These are phyloP conservation scores for Tetraneura akinire DNA, from an alignment of 1,140 invertebrate genomes.

Conservation along the genomic window DNA sequence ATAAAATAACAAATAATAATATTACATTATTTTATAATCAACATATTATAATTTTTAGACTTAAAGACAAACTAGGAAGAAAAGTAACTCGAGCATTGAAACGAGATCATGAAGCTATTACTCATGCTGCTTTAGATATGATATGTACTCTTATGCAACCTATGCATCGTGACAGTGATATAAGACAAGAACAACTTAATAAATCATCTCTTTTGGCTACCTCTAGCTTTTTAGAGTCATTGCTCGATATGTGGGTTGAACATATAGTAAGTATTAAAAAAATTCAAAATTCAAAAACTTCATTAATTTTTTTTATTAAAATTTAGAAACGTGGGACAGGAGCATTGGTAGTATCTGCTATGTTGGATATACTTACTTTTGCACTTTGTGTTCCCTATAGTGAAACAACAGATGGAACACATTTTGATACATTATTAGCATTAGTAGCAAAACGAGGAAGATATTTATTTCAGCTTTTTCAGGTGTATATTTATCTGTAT, in stretches of 20 bases:
- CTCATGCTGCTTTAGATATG: conserved; percentile 95
- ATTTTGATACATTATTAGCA: conserved; percentile 93
- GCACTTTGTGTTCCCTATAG: conserved; percentile 97
- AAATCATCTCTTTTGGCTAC: conserved; percentile 94
- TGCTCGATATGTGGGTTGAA: conserved; percentile 92
- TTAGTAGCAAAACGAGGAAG: conserved; percentile 90
- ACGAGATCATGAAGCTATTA: conserved; percentile 83
- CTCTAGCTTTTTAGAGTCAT: conserved; percentile 86
- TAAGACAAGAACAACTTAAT: conserved; percentile 96
- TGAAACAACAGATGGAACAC: conserved; percentile 96
- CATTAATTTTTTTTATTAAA: conserved; percentile 50
- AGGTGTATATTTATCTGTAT: conserved; percentile 68
- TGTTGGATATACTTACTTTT: conserved; percentile 99
- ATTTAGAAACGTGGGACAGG: conserved; percentile 76
- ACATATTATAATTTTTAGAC: conserved; percentile 62
- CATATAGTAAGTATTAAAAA: conserved; percentile 76
- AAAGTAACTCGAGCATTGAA: conserved; percentile 79
- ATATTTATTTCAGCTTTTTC: conserved; percentile 90
- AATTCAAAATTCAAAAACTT: not conserved
- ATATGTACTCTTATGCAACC: conserved; percentile 98
- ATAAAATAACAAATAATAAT: too few relatives aligned
- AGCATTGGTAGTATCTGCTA: conserved; percentile 79
- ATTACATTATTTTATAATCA: too few relatives aligned
- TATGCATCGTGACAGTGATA: conserved; percentile 94
- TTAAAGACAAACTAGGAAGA: conserved; percentile 90